Conservation (phyloP, 2,888 invertebrate genomes). For the Parnassius glacialis region DNA sequence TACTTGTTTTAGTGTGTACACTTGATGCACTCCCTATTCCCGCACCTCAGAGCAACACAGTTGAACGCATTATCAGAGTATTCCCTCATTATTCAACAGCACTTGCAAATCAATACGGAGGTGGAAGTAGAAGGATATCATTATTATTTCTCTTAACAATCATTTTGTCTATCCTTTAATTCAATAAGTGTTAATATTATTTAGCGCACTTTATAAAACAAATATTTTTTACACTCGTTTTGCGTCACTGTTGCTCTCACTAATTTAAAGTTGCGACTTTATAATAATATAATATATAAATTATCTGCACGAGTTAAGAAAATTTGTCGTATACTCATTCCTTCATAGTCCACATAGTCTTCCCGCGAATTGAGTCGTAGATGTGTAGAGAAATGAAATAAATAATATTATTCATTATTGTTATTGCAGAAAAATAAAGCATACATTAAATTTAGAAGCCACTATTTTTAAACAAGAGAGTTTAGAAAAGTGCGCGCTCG, state of each 20-base stretch:
- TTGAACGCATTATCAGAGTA: no score
- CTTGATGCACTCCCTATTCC: no score
- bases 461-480: constrained; percentile 11
- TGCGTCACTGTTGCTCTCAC: constrained; percentile 6
- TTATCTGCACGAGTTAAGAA: neutral
- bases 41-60: no score
- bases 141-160: no score
- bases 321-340: neutral
- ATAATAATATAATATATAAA: neutral
- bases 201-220: neutral
- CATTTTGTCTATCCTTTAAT: no score
- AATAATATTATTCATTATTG: neutral
- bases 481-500: constrained; percentile 33
- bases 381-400: neutral
- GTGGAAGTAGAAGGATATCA: no score
- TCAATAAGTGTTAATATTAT: no score
- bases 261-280: neutral
- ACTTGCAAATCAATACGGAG: no score
- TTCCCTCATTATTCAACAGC: no score
- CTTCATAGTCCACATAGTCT: neutral
- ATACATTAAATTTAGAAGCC: neutral
- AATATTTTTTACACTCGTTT: constrained; percentile 13
- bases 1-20: no score
- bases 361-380: neutral
- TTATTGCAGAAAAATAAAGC: neutral